These are phyloP conservation scores for Sus cebifrons DNA, from an alignment of 2,797 vertebrate species.

Conservation along the genomic window DNA sequence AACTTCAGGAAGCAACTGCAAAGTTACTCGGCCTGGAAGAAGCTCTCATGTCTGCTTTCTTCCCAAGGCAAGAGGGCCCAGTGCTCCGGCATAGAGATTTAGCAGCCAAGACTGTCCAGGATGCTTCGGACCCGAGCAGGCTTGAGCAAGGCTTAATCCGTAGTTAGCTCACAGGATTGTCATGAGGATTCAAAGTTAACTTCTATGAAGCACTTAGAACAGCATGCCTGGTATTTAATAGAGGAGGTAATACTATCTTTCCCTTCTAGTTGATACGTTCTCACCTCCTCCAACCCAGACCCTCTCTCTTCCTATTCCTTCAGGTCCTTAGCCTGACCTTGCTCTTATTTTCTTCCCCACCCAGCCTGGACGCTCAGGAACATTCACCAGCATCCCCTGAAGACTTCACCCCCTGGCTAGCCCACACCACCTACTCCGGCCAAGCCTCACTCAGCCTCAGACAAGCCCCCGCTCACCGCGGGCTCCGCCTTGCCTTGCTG, in stretches of 20 bases:
- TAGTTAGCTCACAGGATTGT: neutral
- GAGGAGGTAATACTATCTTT: neutral
- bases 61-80: neutral
- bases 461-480: neutral
- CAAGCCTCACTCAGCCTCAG: neutral
- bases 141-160: neutral
- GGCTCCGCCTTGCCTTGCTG: neutral
- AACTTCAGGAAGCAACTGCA: conserved; percentile 9
- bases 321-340: neutral
- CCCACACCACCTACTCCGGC: neutral
- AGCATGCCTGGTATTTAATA: neutral
- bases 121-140: conserved; percentile 4
- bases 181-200: neutral
- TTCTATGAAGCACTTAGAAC: neutral
- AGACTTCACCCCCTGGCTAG: neutral
- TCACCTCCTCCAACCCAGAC: neutral
- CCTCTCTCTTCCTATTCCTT: neutral
- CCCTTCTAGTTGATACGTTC: neutral
- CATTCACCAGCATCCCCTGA: neutral
- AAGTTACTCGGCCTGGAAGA: neutral
- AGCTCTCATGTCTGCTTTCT: neutral
- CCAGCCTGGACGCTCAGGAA: neutral
- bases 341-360: neutral
- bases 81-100: neutral
- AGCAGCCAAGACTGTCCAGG: neutral